Base-by-base conservation (phyloP, 2,797 vertebrate genomes). In the Gymnothorax javanicus region DNA sequence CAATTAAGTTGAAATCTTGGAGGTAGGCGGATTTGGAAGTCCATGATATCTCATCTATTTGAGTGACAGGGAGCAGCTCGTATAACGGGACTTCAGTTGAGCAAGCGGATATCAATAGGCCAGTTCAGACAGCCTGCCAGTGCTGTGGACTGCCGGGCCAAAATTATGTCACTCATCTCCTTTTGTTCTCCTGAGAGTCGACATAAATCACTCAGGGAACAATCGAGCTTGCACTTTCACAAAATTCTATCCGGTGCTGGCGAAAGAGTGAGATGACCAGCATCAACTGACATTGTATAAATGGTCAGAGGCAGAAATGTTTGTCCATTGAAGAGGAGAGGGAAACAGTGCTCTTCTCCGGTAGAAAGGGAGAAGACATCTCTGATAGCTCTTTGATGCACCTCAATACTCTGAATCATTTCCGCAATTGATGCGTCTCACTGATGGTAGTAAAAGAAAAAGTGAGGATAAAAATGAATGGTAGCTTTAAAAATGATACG, bases 131-230 rank as follows among this genome's bases (percentile, higher is more conserved):
- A 59, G 83, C 27, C 43, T 84, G 83, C 60, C 60, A 67, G 27
- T 69, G 23, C 8, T 7, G 33, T n/a, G 50, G 85, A 50, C 57
- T 60, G 82, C 57, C 5, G 11, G 11, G 60, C 60, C 43, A 71
- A 43, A 56, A 33, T 64, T 64, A 57, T 69, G 62, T 64, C 60
- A 54, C 77, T 43, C 52, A 15, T 82, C 82, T 82, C 85, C 50
- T 86, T 56, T 56, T 81, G 77, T 56, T 56, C 15, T 52, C 23
- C 73, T 60, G 27, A 20, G 71, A 73, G 50, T 82, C n/a, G 17
- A 82, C 58, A 82, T 56, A 64, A 69, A 69, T 86, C 77, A 82
- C 60, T 79, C n/a, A 17, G 60, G 60, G n/a, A 54, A 50, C n/a
- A 0, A 9, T 82, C 62, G 52, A 11, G 50, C n/a, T 15, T 25